A percentile compares a stretch with the other conserved stretches of the same genome.
These are phyloP conservation scores for Beaufortia kweichowensis DNA, from an alignment of 2,113 vertebrate species.

Conservation along the genomic window DNA sequence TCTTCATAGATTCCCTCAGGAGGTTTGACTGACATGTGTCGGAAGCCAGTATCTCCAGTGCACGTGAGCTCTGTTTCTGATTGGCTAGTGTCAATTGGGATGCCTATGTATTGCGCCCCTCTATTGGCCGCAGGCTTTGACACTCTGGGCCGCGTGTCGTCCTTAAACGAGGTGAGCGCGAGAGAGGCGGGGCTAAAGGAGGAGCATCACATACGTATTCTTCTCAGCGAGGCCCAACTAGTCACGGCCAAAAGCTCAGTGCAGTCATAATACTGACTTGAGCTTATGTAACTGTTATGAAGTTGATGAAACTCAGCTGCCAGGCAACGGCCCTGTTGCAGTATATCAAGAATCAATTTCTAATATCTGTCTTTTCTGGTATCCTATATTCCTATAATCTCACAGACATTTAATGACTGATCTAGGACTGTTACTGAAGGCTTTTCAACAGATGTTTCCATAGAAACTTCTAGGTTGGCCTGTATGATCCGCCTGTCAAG, in stretches of 20 bases:
- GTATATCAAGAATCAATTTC: not conserved
- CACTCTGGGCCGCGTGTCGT: conserved; percentile 82
- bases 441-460: conserved; percentile 60
- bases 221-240: conserved; percentile 83
- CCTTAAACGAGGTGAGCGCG: conserved; percentile 82
- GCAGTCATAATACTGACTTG: conserved; percentile 55
- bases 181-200: conserved; percentile 87
- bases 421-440: conserved; percentile 62
- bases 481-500: conserved; percentile 63
- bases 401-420: conserved; percentile 61
- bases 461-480: conserved; percentile 21
- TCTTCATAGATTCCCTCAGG: conserved; percentile 88
- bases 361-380: not conserved
- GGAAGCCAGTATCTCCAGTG: conserved; percentile 82
- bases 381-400: conserved; percentile 46
- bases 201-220: conserved; percentile 83
- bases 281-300: not conserved
- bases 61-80: conserved; percentile 81
- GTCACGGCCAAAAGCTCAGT: conserved; percentile 66
- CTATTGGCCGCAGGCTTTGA: conserved; percentile 81
- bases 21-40: conserved; percentile 89
- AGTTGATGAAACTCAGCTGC: not conserved
- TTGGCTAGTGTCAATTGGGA: conserved; percentile 91
- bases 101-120: conserved; percentile 85
- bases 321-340: conserved; percentile 2